Conservation (phyloP, 2,113 vertebrate genomes). For the Perca flavescens region DNA sequence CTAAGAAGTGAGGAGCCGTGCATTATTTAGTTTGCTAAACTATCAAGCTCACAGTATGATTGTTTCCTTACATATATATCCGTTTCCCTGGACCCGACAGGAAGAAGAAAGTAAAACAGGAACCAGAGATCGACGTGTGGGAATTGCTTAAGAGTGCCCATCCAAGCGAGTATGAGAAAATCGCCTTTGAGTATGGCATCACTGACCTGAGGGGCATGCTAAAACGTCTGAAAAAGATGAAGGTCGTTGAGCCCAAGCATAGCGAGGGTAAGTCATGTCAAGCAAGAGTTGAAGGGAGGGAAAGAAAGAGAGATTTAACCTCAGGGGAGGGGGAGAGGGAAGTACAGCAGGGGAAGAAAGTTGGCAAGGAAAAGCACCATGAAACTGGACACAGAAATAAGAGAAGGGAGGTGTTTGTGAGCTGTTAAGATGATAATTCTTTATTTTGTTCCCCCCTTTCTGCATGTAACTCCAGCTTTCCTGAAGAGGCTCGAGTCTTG, state of each 20-base stretch:
- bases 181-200: slow-evolving; percentile 93
- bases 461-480: slow-evolving; percentile 84
- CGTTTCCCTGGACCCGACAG: slow-evolving; percentile 66
- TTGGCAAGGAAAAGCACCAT: background rate
- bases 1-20: slow-evolving; percentile 85
- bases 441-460: background rate
- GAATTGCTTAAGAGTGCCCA: slow-evolving; percentile 92
- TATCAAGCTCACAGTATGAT: background rate
- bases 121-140: slow-evolving; percentile 87
- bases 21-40: slow-evolving; percentile 1
- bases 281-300: background rate
- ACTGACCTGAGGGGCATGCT: slow-evolving; percentile 96
- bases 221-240: slow-evolving; percentile 92
- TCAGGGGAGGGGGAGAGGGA: background rate
- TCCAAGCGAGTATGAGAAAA: slow-evolving; percentile 93
- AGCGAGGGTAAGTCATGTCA: slow-evolving; percentile 84
- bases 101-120: slow-evolving; percentile 81
- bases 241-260: slow-evolving; percentile 84
- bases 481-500: slow-evolving; percentile 88
- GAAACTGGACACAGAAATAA: background rate
- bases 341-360: background rate
- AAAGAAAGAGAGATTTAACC: background rate
- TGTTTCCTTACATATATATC: background rate
- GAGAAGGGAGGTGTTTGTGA: background rate
- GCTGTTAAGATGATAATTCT: slow-evolving; percentile 10